These are phyloP conservation scores for Ericerus pela DNA, from an alignment of 1,140 invertebrate genomes.

Conservation along the genomic window DNA sequence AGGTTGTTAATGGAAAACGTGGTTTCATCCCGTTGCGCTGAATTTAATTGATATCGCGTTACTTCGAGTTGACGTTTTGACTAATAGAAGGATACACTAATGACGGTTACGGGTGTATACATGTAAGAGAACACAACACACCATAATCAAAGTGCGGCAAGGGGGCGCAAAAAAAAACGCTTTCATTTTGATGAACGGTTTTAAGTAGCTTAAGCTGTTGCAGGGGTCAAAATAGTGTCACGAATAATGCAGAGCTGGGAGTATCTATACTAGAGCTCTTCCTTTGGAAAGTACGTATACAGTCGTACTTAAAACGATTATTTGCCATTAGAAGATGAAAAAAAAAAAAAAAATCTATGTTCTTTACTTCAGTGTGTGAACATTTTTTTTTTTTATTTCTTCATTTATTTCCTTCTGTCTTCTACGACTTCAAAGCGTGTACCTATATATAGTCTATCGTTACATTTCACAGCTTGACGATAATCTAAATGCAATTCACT, in stretches of 20 bases:
- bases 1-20: conserved; percentile 12
- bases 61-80: conserved; percentile 9
- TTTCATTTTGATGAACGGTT: conserved; percentile 8
- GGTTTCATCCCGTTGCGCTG: not conserved
- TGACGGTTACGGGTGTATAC: not conserved
- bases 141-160: too few species aligned
- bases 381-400: not conserved
- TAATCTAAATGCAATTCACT: too few species aligned
- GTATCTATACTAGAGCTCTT: too few species aligned
- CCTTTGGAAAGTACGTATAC: conserved; percentile 6
- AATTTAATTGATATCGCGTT: conserved; percentile 11
- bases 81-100: conserved; percentile 10
- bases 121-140: not conserved
- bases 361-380: conserved; percentile 6
- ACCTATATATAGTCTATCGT: too few species aligned
- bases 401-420: not conserved
- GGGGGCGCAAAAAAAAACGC: not conserved
- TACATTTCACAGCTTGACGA: too few species aligned
- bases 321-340: not conserved
- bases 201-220: conserved; percentile 2
- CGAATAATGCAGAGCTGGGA: conserved; percentile 1
- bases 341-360: too few species aligned
- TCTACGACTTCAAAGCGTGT: too few species aligned
- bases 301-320: not conserved
- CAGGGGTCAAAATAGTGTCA: conserved; percentile 4